A percentile compares a stretch with the other conserved stretches of the same genome.
Evolutionary conservation across 2,797 vertebrate genomes (phyloP).

Genomic region (Potorous gilbertii): DNA sequence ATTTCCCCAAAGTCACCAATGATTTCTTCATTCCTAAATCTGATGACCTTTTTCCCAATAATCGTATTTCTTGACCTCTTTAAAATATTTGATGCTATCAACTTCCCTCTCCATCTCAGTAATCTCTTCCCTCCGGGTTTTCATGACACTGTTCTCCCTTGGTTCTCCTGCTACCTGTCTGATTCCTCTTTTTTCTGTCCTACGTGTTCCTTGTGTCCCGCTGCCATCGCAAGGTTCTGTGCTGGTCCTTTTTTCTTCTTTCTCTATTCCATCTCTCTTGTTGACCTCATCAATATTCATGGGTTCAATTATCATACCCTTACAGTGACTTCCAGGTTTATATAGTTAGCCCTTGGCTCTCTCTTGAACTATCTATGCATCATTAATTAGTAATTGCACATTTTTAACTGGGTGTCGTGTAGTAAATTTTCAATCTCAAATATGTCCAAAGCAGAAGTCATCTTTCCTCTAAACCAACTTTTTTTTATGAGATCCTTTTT

Average conservation of each 20-base stretch:
- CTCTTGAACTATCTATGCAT: neutral
- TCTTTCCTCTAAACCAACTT: neutral
- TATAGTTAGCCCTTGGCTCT: neutral
- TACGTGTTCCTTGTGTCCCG: neutral
- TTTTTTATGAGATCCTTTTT: neutral
- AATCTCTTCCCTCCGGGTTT: neutral
- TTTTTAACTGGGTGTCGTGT: neutral
- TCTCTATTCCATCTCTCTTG: neutral
- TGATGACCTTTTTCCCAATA: neutral
- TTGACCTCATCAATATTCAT: neutral
- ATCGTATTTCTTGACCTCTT: neutral
- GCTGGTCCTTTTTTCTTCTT: neutral
- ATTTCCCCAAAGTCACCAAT: neutral
- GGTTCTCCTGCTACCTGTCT: neutral
- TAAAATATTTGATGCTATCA: neutral
- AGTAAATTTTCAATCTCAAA: neutral
- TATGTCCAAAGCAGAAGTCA: neutral
- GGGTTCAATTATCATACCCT: neutral
- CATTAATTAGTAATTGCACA: neutral
- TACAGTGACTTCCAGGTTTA: neutral
- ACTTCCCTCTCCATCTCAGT: neutral
- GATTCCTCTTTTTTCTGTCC: neutral
- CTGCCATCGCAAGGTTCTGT: neutral
- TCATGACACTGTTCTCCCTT: neutral
- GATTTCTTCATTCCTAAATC: neutral